Evolutionary conservation across 2,113 vertebrate genomes (phyloP).

Genomic region (Falcunculus frontatus): DNA sequence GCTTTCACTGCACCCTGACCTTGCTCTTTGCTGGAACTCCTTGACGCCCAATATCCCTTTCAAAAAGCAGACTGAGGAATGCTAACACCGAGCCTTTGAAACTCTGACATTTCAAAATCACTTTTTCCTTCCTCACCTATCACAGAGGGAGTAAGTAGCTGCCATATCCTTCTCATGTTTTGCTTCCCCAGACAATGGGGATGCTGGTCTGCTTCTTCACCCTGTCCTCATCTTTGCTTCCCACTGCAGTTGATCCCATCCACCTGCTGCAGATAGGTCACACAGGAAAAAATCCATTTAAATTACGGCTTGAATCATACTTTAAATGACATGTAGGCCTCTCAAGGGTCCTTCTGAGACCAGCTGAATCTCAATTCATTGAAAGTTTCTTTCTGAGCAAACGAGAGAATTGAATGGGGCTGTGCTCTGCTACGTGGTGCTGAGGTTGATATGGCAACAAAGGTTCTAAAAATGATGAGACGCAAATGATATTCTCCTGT

Average conservation of each 20-base stretch:
- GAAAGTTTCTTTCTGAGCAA: not conserved
- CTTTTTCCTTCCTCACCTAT: not conserved
- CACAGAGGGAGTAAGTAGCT: not conserved
- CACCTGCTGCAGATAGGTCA: not conserved
- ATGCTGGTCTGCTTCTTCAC: not conserved
- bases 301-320: not conserved
- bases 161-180: not conserved
- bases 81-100: not conserved
- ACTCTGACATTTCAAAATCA: not conserved
- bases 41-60: not conserved
- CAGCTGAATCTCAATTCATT: not conserved
- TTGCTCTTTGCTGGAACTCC: not conserved
- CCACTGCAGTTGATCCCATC: not conserved
- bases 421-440: not conserved
- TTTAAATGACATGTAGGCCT: not conserved
- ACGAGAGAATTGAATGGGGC: not conserved
- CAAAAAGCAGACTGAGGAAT: not conserved
- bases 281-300: not conserved
- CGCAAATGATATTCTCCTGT: constrained; percentile 3
- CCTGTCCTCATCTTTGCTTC: not conserved
- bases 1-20: not conserved
- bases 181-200: not conserved
- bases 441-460: constrained; percentile 67
- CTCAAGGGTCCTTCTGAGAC: not conserved
- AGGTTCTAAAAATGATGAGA: constrained; percentile 59